These are phyloP conservation scores for Lanius collurio DNA, from an alignment of 2,113 vertebrate species.

Conservation along the genomic window DNA sequence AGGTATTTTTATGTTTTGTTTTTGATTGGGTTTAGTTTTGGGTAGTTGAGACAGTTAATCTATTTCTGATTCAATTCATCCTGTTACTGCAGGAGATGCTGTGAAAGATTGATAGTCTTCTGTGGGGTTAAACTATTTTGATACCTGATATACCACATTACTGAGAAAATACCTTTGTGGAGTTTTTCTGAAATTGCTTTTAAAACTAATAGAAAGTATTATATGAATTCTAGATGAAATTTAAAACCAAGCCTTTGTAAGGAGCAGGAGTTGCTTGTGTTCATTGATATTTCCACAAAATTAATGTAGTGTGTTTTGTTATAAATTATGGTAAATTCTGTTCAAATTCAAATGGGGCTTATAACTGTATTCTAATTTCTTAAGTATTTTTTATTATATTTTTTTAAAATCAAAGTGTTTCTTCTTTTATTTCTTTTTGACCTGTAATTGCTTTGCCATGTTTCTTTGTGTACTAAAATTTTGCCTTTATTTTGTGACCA, in stretches of 20 bases:
- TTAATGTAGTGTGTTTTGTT: neutral
- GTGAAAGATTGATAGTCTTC: neutral
- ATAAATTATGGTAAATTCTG: neutral
- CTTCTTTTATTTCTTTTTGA: neutral
- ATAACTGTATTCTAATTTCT: neutral
- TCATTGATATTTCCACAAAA: neutral
- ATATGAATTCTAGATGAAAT: neutral
- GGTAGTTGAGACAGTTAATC: neutral
- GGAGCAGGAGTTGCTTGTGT: neutral
- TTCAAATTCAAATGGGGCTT: neutral
- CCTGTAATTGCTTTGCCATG: neutral
- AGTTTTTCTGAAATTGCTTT: neutral
- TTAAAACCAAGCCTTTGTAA: neutral
- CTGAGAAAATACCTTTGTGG: neutral
- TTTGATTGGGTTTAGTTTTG: neutral
- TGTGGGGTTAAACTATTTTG: neutral
- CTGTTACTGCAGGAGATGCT: neutral
- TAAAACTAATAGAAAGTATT: neutral
- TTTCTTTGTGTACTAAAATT: neutral
- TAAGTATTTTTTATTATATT: neutral
- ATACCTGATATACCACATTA: neutral
- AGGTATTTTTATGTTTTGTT: constrained; percentile 3
- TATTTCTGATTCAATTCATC: neutral
- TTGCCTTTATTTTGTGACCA: neutral
- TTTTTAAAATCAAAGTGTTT: neutral